Percentiles rank a stretch among this genome's conserved stretches.
phyloP scores from a whole-genome alignment of 2,797 vertebrate genomes.

The Muscicapa striata region DNA sequence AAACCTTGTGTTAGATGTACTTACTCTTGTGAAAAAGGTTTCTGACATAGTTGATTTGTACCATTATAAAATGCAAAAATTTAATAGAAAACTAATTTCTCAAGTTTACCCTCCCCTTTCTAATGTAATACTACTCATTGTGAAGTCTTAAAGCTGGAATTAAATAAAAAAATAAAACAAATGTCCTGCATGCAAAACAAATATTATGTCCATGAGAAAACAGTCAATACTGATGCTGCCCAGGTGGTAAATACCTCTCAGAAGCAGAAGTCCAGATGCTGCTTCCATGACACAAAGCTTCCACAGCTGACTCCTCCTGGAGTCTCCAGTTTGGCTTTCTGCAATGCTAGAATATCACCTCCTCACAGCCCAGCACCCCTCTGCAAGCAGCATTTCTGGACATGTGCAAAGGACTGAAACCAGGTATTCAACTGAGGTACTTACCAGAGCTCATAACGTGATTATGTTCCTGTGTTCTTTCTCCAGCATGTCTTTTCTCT shows the following conservation, averaged over 20 bases:
- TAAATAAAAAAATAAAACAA: background rate
- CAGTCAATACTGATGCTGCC: background rate
- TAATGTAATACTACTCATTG: background rate
- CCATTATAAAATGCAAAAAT: background rate
- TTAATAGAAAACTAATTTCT: background rate
- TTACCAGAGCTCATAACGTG: background rate
- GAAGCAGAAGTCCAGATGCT: background rate
- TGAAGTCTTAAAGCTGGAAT: background rate
- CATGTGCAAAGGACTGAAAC: rapidly evolving
- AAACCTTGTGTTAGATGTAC: background rate
- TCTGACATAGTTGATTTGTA: background rate
- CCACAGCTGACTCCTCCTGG: background rate
- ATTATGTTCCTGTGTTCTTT: background rate
- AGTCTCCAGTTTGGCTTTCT: background rate
- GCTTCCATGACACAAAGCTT: rapidly evolving
- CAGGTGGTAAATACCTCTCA: background rate
- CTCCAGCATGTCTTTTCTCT: rapidly evolving
- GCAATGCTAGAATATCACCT: background rate
- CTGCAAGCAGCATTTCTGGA: background rate
- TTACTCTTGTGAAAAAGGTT: background rate
- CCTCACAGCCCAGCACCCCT: background rate
- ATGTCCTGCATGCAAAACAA: background rate
- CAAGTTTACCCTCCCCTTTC: rapidly evolving
- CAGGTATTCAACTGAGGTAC: background rate
- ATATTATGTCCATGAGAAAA: background rate